phyloP scores from a whole-genome alignment of 1,140 invertebrate genomes.

The Meloidogyne exigua region DNA sequence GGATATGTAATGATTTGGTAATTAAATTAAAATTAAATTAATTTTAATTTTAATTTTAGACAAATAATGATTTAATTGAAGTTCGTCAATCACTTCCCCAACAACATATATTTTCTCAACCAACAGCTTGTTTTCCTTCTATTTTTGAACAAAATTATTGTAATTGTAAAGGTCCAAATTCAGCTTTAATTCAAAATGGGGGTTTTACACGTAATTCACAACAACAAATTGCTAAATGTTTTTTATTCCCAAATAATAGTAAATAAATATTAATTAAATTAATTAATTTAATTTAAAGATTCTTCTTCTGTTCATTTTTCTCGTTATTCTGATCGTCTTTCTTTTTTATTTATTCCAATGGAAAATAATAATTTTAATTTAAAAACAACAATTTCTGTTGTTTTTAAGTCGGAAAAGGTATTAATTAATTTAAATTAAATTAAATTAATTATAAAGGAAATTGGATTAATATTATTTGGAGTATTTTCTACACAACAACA shows the following conservation, averaged over 20 bases:
- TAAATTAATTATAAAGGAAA: not conserved
- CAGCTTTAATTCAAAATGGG: constrained; percentile 16
- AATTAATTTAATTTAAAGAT: not conserved
- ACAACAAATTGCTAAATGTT: constrained; percentile 18
- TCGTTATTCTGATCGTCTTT: constrained; percentile 19
- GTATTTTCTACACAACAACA: constrained; percentile 12
- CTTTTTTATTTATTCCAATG: constrained; percentile 22
- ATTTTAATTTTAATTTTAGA: not conserved
- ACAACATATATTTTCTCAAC: constrained; percentile 15
- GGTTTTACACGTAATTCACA: not conserved
- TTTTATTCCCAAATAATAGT: not conserved
- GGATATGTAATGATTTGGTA: constrained; percentile 10
- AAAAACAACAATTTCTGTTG: constrained; percentile 18
- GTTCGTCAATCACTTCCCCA: constrained; percentile 1
- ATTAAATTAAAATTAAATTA: not conserved
- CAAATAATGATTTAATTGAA: not conserved
- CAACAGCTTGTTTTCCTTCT: constrained; percentile 9
- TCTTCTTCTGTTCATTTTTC: constrained; percentile 11
- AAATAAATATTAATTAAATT: not conserved
- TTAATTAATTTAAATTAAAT: not conserved
- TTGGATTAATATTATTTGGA: constrained; percentile 27
- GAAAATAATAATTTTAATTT: constrained; percentile 18
- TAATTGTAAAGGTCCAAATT: constrained; percentile 25
- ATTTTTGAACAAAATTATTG: constrained; percentile 5
- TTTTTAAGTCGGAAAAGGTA: constrained; percentile 18